Conservation (phyloP, 2,888 invertebrate genomes). For the Branchellion lobata region DNA sequence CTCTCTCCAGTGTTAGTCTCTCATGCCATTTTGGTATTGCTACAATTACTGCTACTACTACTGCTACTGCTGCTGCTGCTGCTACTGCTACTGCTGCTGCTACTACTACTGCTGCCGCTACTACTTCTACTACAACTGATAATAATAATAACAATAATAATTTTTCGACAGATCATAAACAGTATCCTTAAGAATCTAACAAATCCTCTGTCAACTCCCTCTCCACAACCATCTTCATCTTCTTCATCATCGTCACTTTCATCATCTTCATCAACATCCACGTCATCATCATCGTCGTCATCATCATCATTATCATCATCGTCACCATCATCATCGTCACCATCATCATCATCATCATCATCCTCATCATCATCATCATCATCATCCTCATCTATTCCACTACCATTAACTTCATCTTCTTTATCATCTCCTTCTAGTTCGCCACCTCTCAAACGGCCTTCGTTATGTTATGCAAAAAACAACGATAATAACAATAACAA, state of each 20-base stretch:
- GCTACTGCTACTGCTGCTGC: no score
- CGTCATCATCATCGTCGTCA: background rate
- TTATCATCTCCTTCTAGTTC: background rate
- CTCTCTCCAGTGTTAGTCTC: background rate
- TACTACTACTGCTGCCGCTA: no score
- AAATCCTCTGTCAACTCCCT: background rate
- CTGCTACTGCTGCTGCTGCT: no score
- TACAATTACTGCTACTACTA: background rate
- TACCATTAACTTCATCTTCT: background rate
- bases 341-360: slow-evolving; percentile 15
- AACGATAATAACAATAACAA: background rate
- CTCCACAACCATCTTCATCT: background rate
- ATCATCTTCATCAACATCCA: background rate
- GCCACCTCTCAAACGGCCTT: background rate
- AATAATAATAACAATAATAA: no score
- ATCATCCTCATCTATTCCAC: background rate
- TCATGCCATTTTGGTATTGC: background rate
- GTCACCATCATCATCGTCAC: background rate
- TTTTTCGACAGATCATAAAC: no score
- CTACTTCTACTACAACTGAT: no score
- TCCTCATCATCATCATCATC: background rate
- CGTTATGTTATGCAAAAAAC: background rate
- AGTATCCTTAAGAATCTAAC: no score
- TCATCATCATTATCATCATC: background rate
- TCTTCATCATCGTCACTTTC: background rate